phyloP scores from a whole-genome alignment of 2,888 invertebrate genomes.

The Lasiommata megera region DNA sequence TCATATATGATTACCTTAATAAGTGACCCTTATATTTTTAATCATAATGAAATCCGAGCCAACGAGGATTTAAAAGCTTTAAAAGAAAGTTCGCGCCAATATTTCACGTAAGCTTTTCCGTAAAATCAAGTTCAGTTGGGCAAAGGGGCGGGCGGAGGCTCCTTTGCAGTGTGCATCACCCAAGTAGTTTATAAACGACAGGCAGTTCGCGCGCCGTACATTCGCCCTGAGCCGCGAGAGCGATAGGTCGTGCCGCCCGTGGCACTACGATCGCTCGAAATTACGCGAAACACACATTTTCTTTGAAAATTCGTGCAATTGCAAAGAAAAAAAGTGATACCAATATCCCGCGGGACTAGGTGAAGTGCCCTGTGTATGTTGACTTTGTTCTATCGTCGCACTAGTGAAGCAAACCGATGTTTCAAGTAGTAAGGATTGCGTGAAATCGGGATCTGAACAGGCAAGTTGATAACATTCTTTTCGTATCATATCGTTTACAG shows the following conservation, averaged over 20 bases:
- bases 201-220: conserved; percentile 60
- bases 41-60: too few relatives aligned
- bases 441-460: conserved; percentile 51
- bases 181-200: conserved; percentile 50
- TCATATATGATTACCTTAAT: not conserved
- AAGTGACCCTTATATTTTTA: not conserved
- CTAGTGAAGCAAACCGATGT: conserved; percentile 66
- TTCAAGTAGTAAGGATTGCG: conserved; percentile 75
- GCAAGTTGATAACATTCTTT: conserved; percentile 39
- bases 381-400: conserved; percentile 60
- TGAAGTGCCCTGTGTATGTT: conserved; percentile 73
- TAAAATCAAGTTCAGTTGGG: conserved; percentile 40
- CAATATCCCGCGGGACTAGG: conserved; percentile 54
- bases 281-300: conserved; percentile 64
- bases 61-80: not conserved
- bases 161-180: conserved; percentile 16
- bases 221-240: conserved; percentile 67
- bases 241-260: conserved; percentile 74
- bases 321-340: conserved; percentile 68
- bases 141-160: conserved; percentile 41
- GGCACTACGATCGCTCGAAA: conserved; percentile 75
- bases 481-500: conserved; percentile 29
- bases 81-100: conserved; percentile 5
- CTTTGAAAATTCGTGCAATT: conserved; percentile 78
- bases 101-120: conserved; percentile 31